These are phyloP conservation scores for Heterocephalus glaber DNA, from an alignment of 2,113 vertebrate species.

Conservation along the genomic window DNA sequence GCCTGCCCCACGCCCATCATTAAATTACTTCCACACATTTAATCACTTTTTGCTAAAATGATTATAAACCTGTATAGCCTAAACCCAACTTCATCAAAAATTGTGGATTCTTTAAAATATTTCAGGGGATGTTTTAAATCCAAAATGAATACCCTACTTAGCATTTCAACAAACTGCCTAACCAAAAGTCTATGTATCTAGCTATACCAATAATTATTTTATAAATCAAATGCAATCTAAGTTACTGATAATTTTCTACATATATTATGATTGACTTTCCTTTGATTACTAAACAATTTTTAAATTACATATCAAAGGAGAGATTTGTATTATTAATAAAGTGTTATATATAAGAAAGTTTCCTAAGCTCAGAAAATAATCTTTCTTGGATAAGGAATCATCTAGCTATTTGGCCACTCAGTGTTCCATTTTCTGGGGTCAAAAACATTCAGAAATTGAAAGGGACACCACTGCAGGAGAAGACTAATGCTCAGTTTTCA, in stretches of 20 bases:
- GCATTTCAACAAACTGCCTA: background rate
- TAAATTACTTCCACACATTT: constrained; percentile 50
- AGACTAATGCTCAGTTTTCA: background rate
- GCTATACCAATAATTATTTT: background rate
- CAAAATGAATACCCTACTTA: constrained; percentile 22
- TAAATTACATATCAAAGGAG: background rate
- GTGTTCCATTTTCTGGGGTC: background rate
- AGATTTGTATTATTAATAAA: background rate
- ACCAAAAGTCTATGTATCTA: background rate
- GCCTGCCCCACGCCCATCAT: background rate
- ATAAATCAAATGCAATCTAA: constrained; percentile 39
- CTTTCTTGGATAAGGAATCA: background rate
- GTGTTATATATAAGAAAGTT: background rate
- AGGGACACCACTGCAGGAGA: background rate
- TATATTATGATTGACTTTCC: background rate
- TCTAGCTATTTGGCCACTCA: background rate
- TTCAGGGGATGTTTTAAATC: background rate
- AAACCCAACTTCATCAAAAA: constrained; percentile 51
- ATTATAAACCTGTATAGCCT: background rate
- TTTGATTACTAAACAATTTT: background rate
- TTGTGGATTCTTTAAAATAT: constrained; percentile 29
- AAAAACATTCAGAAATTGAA: background rate
- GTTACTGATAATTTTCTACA: background rate
- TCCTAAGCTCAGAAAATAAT: background rate
- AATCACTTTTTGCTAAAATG: constrained; percentile 36